Evolutionary conservation across 2,888 invertebrate species (phyloP).

Genomic region (Zootermopsis nevadensis): DNA sequence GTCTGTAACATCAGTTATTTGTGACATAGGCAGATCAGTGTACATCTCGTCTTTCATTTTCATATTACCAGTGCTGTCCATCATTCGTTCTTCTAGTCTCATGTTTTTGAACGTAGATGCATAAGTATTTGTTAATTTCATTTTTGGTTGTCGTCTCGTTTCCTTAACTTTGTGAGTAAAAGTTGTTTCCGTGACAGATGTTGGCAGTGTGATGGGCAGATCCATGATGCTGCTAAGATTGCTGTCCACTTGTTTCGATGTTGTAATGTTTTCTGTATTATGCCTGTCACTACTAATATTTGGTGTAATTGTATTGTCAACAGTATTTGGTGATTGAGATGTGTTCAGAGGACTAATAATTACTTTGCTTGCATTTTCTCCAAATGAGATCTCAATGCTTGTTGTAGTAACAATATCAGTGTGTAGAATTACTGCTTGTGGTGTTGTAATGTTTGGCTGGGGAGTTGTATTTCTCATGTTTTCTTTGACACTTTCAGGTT

Average conservation of each 20-base stretch:
- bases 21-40: too few species aligned
- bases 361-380: slow-evolving; percentile 30
- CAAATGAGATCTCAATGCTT: slow-evolving; percentile 41
- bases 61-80: not conserved
- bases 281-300: too few species aligned
- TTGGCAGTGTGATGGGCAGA: too few species aligned
- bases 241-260: too few species aligned
- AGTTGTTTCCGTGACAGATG: not conserved
- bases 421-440: not conserved
- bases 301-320: too few species aligned
- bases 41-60: too few species aligned
- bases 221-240: too few species aligned
- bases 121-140: not conserved
- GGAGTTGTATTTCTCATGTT: not conserved
- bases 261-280: too few species aligned
- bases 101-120: not conserved
- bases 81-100: not conserved
- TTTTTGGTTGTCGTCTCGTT: slow-evolving; percentile 30
- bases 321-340: too few species aligned
- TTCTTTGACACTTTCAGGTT: not conserved
- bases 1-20: too few species aligned
- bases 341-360: not conserved
- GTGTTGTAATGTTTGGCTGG: not conserved
- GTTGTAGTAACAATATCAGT: slow-evolving; percentile 45
- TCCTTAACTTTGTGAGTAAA: slow-evolving; percentile 12